These are phyloP conservation scores for Pogonocichla stellata DNA, from an alignment of 2,113 vertebrate genomes.

Conservation along the genomic window DNA sequence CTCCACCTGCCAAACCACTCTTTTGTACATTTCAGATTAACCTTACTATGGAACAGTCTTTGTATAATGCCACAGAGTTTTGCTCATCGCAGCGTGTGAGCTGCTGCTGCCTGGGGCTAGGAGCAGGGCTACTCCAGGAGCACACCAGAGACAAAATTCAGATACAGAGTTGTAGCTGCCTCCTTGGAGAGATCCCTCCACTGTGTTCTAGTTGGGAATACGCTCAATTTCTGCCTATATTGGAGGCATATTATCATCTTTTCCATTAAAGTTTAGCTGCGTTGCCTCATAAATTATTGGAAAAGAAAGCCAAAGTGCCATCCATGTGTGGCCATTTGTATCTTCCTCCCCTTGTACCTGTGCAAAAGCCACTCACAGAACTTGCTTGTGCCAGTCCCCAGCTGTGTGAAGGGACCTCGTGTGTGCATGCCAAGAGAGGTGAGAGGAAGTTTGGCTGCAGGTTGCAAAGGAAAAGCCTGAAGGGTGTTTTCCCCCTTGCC, in stretches of 20 bases:
- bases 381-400: fast-evolving
- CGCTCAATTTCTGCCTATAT: background rate
- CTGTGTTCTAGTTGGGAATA: background rate
- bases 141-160: background rate
- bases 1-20: fast-evolving
- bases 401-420: background rate
- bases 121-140: background rate
- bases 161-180: background rate
- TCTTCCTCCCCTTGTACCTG: background rate
- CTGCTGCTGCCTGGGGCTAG: background rate
- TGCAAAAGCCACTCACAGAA: background rate
- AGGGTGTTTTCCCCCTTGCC: background rate
- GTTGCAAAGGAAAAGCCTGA: background rate
- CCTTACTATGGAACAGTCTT: background rate
- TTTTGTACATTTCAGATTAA: background rate
- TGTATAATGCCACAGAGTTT: background rate
- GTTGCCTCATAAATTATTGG: background rate
- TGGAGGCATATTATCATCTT: background rate
- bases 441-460: background rate
- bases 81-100: fast-evolving
- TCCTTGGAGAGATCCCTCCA: background rate
- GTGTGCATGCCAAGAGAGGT: background rate
- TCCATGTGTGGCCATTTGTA: background rate
- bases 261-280: background rate
- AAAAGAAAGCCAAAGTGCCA: background rate